Conservation (phyloP, 2,888 invertebrate species). For the Nyleta sp. region DNA sequence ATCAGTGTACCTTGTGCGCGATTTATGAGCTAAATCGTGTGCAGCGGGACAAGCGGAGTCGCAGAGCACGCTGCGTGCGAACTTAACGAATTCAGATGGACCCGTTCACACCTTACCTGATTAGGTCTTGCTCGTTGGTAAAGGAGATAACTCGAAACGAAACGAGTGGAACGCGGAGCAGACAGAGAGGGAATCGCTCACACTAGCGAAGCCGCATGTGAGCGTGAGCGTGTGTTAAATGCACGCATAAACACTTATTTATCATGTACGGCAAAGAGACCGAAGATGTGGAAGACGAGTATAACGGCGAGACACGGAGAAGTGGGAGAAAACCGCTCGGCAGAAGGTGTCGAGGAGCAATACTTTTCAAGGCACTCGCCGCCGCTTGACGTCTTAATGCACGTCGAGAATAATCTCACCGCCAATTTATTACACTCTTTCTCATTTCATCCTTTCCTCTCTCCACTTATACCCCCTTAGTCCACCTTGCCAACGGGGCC, state of each 20-base stretch:
- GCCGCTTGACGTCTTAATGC: slow-evolving; percentile 83
- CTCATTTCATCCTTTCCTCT: slow-evolving; percentile 79
- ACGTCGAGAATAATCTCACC: slow-evolving; percentile 82
- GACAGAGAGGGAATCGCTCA: slow-evolving; percentile 40
- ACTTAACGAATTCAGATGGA: slow-evolving; percentile 77
- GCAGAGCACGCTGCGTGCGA: slow-evolving; percentile 18
- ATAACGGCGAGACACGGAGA: slow-evolving; percentile 60
- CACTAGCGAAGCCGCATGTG: slow-evolving; percentile 30
- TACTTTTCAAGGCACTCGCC: slow-evolving; percentile 81
- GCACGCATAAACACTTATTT: slow-evolving; percentile 66
- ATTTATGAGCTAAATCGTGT: slow-evolving; percentile 50
- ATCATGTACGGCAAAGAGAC: slow-evolving; percentile 58
- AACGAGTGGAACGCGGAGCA: slow-evolving; percentile 31
- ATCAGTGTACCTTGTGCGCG: slow-evolving; percentile 35
- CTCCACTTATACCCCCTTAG: slow-evolving; percentile 55
- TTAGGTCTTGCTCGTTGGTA: slow-evolving; percentile 75
- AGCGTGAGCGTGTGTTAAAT: slow-evolving; percentile 46
- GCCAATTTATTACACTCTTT: slow-evolving; percentile 83
- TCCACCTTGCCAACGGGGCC: slow-evolving; percentile 41
- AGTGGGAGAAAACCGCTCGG: slow-evolving; percentile 68
- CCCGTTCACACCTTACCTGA: slow-evolving; percentile 79
- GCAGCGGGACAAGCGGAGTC: slow-evolving; percentile 22
- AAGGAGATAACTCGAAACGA: slow-evolving; percentile 55
- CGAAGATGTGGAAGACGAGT: slow-evolving; percentile 55
- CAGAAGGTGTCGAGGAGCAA: slow-evolving; percentile 81